Conservation (phyloP, 2,113 vertebrate species). For the Proteles cristata region DNA sequence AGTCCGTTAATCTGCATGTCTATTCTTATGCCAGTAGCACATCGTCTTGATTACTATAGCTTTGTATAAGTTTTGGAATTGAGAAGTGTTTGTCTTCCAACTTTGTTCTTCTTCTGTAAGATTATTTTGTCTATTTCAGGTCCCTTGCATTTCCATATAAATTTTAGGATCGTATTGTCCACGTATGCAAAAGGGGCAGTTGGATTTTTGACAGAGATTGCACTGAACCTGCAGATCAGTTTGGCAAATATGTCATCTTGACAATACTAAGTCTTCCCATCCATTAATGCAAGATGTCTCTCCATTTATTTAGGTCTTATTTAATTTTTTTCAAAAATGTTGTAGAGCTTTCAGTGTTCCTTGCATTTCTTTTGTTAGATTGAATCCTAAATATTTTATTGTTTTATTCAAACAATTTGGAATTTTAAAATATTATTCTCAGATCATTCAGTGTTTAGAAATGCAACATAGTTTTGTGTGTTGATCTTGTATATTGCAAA, state of each 20-base stretch:
- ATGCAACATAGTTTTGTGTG: background rate
- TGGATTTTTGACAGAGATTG: background rate
- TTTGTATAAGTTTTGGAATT: constrained; percentile 3
- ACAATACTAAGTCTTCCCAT: background rate
- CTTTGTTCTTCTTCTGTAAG: background rate
- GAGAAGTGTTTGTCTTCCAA: background rate
- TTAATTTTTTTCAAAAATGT: background rate
- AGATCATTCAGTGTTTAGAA: background rate
- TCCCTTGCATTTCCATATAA: background rate
- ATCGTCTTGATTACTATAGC: background rate
- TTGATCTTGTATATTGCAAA: background rate
- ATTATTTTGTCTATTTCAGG: background rate
- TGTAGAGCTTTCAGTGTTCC: background rate
- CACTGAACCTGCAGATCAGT: background rate
- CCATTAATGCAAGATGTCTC: background rate
- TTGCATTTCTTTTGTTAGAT: background rate
- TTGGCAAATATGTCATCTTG: background rate
- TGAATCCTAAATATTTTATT: background rate
- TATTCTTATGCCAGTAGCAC: background rate
- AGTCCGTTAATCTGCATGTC: background rate
- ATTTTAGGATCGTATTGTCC: background rate
- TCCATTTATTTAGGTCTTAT: background rate
- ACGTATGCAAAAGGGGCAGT: background rate
- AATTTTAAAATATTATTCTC: constrained; percentile 1
- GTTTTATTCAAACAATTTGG: background rate